Conservation (phyloP, 2,113 vertebrate species). For the Tympanuchus pallidicinctus region DNA sequence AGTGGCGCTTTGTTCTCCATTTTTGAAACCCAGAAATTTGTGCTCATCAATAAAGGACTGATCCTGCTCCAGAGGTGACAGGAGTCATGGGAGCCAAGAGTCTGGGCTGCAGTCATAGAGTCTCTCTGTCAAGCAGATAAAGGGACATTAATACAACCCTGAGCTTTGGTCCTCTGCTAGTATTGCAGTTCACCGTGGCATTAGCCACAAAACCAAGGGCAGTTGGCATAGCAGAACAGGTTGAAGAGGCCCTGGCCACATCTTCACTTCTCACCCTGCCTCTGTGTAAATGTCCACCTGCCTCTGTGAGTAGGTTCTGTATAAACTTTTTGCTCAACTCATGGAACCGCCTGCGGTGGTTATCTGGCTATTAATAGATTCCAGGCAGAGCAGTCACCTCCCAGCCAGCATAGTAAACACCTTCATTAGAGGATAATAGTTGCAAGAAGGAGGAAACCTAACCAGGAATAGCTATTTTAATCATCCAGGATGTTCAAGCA, state of each 20-base stretch:
- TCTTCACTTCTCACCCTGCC: fast-evolving
- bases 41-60: fast-evolving
- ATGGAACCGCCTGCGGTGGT: fast-evolving
- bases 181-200: neutral
- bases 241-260: neutral
- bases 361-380: constrained; percentile 37
- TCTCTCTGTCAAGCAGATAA: neutral
- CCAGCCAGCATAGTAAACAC: constrained; percentile 29
- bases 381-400: constrained; percentile 47
- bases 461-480: constrained; percentile 14
- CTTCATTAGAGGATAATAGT: constrained; percentile 26
- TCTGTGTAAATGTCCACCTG: neutral
- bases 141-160: neutral
- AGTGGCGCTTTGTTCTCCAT: neutral
- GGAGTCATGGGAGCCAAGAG: neutral
- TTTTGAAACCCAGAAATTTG: fast-evolving
- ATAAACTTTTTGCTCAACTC: neutral
- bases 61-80: neutral
- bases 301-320: neutral
- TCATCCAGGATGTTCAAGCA: constrained; percentile 51
- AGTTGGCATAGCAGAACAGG: neutral
- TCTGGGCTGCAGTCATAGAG: fast-evolving
- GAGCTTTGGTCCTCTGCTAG: neutral
- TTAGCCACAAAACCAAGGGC: neutral
- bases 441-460: constrained; percentile 13